Evolutionary conservation across 2,888 invertebrate genomes (phyloP).

Genomic region (Anthrax anthrax): DNA sequence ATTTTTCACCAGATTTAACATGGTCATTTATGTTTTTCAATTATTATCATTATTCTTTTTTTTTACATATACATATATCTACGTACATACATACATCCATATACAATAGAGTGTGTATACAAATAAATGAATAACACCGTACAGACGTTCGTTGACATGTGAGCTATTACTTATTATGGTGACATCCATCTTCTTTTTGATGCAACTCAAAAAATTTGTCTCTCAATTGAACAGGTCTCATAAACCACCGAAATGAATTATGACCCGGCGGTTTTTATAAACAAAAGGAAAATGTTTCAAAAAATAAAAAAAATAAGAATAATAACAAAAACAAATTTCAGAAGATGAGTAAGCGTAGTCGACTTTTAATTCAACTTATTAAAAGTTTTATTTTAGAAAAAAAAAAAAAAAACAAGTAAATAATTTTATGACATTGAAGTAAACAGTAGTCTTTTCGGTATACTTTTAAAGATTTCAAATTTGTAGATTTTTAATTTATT

Average conservation of each 20-base stretch:
- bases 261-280: slow-evolving; percentile 2
- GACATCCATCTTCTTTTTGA: slow-evolving; percentile 6
- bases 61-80: not conserved
- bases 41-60: too few species aligned
- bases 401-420: not conserved
- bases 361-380: not conserved
- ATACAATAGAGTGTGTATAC: too few species aligned
- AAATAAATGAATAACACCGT: not conserved
- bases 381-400: not conserved
- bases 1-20: slow-evolving; percentile 10
- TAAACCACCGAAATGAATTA: slow-evolving; percentile 8
- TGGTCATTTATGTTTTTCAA: slow-evolving; percentile 1
- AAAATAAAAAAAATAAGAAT: not conserved
- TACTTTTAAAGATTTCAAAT: too few species aligned
- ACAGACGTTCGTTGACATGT: slow-evolving; percentile 3
- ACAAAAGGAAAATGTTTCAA: not conserved
- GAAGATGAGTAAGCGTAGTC: slow-evolving; percentile 2
- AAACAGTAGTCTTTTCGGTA: not conserved
- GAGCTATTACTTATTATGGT: slow-evolving; percentile 6
- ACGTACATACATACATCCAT: not conserved
- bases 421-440: not conserved
- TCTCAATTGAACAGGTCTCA: slow-evolving; percentile 6
- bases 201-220: slow-evolving; percentile 7
- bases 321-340: not conserved
- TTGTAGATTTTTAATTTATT: too few species aligned